Percentiles rank a stretch among this genome's conserved stretches.
Evolutionary conservation across 2,888 invertebrate genomes (phyloP).

Genomic region (Hypercompe scribonia): DNA sequence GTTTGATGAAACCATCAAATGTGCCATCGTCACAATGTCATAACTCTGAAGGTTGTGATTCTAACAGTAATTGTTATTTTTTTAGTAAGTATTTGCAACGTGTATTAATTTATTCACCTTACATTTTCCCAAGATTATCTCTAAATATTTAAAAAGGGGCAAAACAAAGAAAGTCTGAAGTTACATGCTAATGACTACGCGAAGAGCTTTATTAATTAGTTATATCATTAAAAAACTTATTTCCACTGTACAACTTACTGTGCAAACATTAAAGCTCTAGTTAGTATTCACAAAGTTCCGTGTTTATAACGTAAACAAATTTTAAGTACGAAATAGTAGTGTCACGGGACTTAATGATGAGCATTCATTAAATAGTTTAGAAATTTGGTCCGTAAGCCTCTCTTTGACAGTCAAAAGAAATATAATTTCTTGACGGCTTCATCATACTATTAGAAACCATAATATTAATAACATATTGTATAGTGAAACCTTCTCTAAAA

Average conservation of each 20-base stretch:
- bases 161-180: not conserved
- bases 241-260: not conserved
- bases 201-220: not conserved
- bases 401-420: conserved; percentile 16
- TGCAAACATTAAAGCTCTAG: conserved; percentile 9
- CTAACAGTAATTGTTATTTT: too few relatives aligned
- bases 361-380: conserved; percentile 34
- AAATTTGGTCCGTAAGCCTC: conserved; percentile 23
- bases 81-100: not conserved
- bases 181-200: not conserved
- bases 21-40: too few relatives aligned
- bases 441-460: not conserved
- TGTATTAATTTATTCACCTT: not conserved
- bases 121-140: not conserved
- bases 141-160: not conserved
- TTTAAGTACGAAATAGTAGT: conserved; percentile 12
- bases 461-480: not conserved
- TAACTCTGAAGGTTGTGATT: too few relatives aligned
- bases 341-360: conserved; percentile 27
- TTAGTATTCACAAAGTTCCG: conserved; percentile 16
- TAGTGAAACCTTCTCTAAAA: not conserved
- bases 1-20: too few relatives aligned
- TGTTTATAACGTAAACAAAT: conserved; percentile 14
- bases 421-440: not conserved
- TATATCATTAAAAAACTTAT: conserved; percentile 8